Evolutionary conservation across 2,888 invertebrate species (phyloP).

Genomic region (Kuschelorhynchus macadamiae): DNA sequence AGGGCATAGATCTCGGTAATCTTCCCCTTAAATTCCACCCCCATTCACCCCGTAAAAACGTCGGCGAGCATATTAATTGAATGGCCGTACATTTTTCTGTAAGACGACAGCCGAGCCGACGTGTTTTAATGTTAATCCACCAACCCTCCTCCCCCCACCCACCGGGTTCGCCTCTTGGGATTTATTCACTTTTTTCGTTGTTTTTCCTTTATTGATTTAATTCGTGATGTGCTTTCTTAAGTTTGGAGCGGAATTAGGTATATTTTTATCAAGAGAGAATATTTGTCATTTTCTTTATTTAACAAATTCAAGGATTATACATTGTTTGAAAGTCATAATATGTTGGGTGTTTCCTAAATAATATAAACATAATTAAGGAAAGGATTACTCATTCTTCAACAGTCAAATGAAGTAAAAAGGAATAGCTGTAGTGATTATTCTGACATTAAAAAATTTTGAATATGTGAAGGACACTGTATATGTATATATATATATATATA

Average conservation of each 20-base stretch:
- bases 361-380: too few species aligned
- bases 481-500: too few species aligned
- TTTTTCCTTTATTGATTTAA: slow-evolving; percentile 48
- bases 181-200: slow-evolving; percentile 43
- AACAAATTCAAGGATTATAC: too few species aligned
- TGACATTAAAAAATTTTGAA: too few species aligned
- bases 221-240: slow-evolving; percentile 17
- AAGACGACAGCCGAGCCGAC: slow-evolving; percentile 51
- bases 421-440: too few species aligned
- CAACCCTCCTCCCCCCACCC: slow-evolving; percentile 18
- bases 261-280: not conserved
- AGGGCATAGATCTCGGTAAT: slow-evolving; percentile 47
- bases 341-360: too few species aligned
- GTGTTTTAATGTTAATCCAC: slow-evolving; percentile 52
- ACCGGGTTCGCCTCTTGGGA: slow-evolving; percentile 27
- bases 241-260: not conserved
- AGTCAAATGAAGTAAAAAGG: too few species aligned
- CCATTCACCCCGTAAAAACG: slow-evolving; percentile 46
- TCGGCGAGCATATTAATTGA: slow-evolving; percentile 69
- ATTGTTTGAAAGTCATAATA: too few species aligned
- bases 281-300: too few species aligned
- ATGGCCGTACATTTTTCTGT: slow-evolving; percentile 68
- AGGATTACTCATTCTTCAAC: too few species aligned
- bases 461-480: too few species aligned
- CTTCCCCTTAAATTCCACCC: slow-evolving; percentile 42